Conservation (phyloP, 2,113 vertebrate species). For the Aix galericulata region DNA sequence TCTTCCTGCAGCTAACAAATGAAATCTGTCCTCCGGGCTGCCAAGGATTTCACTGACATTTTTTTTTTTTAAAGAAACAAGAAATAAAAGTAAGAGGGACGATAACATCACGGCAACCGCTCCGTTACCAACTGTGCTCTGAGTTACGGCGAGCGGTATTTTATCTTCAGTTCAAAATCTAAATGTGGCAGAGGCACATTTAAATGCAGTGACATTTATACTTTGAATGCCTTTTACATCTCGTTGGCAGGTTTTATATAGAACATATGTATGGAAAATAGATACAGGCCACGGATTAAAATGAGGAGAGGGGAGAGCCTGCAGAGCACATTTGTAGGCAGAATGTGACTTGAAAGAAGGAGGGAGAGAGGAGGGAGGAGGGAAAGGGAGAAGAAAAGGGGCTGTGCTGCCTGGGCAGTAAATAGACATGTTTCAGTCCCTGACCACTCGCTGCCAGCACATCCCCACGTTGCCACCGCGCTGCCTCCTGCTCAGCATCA, state of each 20-base stretch:
- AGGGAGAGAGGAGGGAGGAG: background rate
- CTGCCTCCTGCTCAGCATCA: background rate
- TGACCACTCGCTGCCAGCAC: background rate
- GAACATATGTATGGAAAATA: conserved; percentile 66
- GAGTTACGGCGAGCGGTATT: conserved; percentile 26
- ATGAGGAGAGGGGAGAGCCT: background rate
- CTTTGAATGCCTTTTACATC: conserved; percentile 72
- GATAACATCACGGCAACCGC: conserved; percentile 12
- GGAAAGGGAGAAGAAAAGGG: background rate
- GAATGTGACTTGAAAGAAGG: background rate
- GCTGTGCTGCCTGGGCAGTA: background rate
- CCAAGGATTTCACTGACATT: background rate
- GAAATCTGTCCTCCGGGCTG: background rate
- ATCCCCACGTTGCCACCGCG: background rate
- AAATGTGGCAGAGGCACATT: conserved; percentile 58
- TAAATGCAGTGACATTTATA: conserved; percentile 73
- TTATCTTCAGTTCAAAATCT: conserved; percentile 69
- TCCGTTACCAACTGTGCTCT: background rate
- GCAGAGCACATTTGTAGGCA: conserved; percentile 1
- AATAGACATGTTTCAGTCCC: background rate
- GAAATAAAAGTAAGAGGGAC: conserved; percentile 66
- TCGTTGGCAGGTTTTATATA: conserved; percentile 65
- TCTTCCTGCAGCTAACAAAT: conserved; percentile 44
- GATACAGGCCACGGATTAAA: conserved; percentile 20
- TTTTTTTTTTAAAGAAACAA: conserved; percentile 45